Percentiles rank a stretch among this genome's conserved stretches.
phyloP scores from a whole-genome alignment of 1,140 invertebrate species.

The Homarus americanus region DNA sequence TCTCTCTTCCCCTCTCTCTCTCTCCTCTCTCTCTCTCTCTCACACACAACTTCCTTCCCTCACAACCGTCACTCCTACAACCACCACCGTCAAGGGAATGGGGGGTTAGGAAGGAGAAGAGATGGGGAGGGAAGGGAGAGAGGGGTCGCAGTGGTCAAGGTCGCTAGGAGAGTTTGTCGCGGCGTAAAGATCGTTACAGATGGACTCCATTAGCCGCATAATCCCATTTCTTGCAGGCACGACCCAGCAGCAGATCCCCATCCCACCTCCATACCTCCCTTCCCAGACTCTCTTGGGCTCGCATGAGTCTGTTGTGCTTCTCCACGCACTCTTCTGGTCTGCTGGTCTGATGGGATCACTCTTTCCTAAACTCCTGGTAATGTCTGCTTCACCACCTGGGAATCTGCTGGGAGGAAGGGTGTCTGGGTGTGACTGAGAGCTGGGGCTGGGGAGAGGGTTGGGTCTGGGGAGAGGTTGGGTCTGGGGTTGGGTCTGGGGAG shows the following conservation, averaged over 20 bases:
- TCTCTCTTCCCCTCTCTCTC: not conserved
- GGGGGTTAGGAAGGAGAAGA: not conserved
- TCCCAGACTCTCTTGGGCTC: not conserved
- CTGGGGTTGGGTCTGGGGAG: no score
- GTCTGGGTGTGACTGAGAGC: no score
- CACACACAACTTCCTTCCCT: not conserved
- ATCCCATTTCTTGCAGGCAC: constrained; percentile 42
- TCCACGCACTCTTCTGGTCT: not conserved
- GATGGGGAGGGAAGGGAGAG: not conserved
- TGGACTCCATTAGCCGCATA: constrained; percentile 51
- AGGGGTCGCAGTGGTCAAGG: not conserved
- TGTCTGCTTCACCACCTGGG: not conserved
- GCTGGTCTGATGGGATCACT: no score
- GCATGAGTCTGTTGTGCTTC: not conserved
- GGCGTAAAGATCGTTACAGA: constrained; percentile 37
- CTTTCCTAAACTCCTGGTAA: no score
- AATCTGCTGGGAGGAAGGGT: no score
- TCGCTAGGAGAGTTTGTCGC: not conserved
- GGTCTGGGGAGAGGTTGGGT: no score
- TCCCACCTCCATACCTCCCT: not conserved
- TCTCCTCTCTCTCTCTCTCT: not conserved
- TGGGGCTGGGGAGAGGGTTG: no score
- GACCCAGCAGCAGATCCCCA: not conserved
- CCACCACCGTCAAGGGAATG: not conserved
- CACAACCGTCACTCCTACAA: not conserved